These are phyloP conservation scores for Polypterus bichir DNA, from an alignment of 2,113 vertebrate genomes.

Conservation along the genomic window DNA sequence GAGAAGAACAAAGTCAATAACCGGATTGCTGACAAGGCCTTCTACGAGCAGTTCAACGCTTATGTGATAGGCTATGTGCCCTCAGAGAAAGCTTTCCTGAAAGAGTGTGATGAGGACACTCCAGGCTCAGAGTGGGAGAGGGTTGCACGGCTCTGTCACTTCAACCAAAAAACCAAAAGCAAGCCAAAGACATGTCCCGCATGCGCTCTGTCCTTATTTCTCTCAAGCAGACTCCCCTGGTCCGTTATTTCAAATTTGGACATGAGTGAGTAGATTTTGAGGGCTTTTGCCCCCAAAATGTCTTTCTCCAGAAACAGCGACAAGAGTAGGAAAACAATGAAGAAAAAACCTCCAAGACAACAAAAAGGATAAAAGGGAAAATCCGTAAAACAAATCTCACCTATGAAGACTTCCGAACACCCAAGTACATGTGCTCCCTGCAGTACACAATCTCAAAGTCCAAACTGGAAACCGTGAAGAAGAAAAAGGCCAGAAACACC, in stretches of 20 bases:
- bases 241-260: slow-evolving; percentile 53
- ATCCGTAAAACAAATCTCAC: too few species aligned
- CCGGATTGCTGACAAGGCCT: too few species aligned
- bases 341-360: too few species aligned
- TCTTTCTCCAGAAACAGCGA: slow-evolving; percentile 13
- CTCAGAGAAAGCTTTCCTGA: slow-evolving; percentile 84
- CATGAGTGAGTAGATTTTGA: slow-evolving; percentile 1
- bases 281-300: slow-evolving; percentile 12
- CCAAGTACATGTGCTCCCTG: too few species aligned
- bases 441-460: too few species aligned
- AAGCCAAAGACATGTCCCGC: slow-evolving; percentile 91
- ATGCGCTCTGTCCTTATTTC: slow-evolving; percentile 96
- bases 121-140: slow-evolving; percentile 88
- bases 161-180: slow-evolving; percentile 98
- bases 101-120: slow-evolving; percentile 73
- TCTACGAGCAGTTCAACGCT: too few species aligned
- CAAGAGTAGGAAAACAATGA: too few species aligned
- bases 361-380: too few species aligned
- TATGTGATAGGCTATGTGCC: slow-evolving; percentile 13
- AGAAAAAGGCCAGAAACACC: too few species aligned
- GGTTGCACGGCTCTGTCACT: slow-evolving; percentile 91
- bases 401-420: too few species aligned
- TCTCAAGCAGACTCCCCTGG: slow-evolving; percentile 86
- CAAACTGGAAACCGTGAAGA: too few species aligned
- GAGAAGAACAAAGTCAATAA: too few species aligned